These are phyloP conservation scores for Camptogramma bilineatum DNA, from an alignment of 2,888 invertebrate species.

Conservation along the genomic window DNA sequence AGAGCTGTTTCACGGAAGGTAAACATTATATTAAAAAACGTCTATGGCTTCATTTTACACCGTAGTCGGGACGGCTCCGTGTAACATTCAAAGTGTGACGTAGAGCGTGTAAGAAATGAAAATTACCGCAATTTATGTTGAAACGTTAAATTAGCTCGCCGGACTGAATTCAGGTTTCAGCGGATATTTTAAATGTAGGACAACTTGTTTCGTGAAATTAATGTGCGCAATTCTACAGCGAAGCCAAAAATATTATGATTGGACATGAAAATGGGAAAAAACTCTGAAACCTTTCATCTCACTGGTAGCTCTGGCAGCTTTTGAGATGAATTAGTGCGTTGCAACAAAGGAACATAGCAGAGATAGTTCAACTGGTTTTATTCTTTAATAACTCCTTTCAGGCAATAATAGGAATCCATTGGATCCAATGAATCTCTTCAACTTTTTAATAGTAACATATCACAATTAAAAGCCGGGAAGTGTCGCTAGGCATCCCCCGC, in stretches of 20 bases:
- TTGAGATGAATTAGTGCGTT: neutral
- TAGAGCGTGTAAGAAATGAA: constrained; percentile 7
- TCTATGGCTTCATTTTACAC: constrained; percentile 11
- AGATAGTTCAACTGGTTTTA: neutral
- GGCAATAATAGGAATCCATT: neutral
- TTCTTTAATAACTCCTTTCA: neutral
- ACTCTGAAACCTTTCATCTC: neutral
- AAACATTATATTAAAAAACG: constrained; percentile 19
- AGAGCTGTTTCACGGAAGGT: constrained; percentile 7
- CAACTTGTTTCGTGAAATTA: constrained; percentile 2
- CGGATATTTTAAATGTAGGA: neutral
- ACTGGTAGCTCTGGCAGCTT: neutral
- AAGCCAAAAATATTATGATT: constrained; percentile 1
- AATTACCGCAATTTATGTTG: constrained; percentile 3
- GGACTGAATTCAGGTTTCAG: constrained; percentile 8
- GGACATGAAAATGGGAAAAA: neutral
- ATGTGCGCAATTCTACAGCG: constrained; percentile 2
- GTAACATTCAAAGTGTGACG: neutral
- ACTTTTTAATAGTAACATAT: constrained; percentile 13
- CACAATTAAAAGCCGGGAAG: constrained; percentile 26
- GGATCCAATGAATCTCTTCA: neutral
- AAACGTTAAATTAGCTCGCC: constrained; percentile 4
- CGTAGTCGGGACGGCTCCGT: neutral
- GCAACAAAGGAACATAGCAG: neutral
- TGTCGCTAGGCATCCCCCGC: constrained; percentile 9